Percentiles rank a stretch among this genome's conserved stretches.
These are phyloP conservation scores for Allygus modestus DNA, from an alignment of 2,888 invertebrate genomes.

Conservation along the genomic window DNA sequence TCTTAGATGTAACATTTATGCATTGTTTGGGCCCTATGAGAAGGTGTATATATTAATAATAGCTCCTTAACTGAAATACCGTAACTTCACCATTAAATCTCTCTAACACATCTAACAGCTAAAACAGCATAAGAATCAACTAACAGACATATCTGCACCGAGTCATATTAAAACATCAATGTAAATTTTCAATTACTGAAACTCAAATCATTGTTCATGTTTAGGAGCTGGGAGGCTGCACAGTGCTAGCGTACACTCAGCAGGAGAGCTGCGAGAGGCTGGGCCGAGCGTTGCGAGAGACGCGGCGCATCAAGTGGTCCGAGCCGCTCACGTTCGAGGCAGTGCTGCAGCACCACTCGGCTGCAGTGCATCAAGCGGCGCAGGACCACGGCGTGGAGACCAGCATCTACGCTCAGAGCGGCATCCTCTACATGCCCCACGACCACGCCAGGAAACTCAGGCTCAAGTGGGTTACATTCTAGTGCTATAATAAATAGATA, in stretches of 20 bases:
- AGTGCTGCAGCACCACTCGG: slow-evolving; percentile 52
- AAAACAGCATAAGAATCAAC: too few relatives aligned
- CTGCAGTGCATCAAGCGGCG: slow-evolving; percentile 37
- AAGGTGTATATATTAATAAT: too few relatives aligned
- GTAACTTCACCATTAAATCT: too few relatives aligned
- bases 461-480: slow-evolving; percentile 16
- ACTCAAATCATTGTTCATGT: too few relatives aligned
- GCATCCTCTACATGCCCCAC: slow-evolving; percentile 55
- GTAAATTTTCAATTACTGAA: too few relatives aligned
- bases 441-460: slow-evolving; percentile 18
- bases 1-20: too few relatives aligned
- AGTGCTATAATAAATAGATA: too few relatives aligned
- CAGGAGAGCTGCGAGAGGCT: slow-evolving; percentile 56
- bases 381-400: slow-evolving; percentile 45
- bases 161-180: too few relatives aligned
- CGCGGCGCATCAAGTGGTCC: slow-evolving; percentile 50
- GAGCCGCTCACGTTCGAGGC: slow-evolving; percentile 55
- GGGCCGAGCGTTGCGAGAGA: slow-evolving; percentile 46
- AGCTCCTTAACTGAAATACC: too few relatives aligned
- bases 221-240: slow-evolving; percentile 58
- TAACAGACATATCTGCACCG: too few relatives aligned
- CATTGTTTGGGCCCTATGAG: too few relatives aligned
- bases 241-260: slow-evolving; percentile 58
- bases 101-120: too few relatives aligned
- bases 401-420: slow-evolving; percentile 53